These are phyloP conservation scores for Paradisaea rubra DNA, from an alignment of 2,113 vertebrate species.

Conservation along the genomic window DNA sequence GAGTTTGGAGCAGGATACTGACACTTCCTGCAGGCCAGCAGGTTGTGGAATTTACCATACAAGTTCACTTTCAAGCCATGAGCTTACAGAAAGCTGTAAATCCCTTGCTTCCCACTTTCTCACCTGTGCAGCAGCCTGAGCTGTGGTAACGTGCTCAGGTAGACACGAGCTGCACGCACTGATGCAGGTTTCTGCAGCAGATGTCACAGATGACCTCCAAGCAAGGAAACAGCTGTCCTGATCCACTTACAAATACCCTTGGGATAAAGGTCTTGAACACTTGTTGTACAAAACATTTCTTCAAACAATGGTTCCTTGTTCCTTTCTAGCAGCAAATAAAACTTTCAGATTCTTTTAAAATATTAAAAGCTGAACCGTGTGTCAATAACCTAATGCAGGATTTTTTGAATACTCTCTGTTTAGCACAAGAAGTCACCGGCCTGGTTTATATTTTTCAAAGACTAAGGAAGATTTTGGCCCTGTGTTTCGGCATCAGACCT, in stretches of 20 bases:
- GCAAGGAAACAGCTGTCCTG: constrained; percentile 55
- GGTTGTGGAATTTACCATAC: background rate
- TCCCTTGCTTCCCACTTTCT: background rate
- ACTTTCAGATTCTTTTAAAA: background rate
- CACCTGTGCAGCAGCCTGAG: background rate
- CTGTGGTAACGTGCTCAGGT: background rate
- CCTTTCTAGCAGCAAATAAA: background rate
- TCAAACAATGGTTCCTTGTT: constrained; percentile 48
- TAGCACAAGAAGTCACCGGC: background rate
- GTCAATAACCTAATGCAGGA: background rate
- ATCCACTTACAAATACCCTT: constrained; percentile 51
- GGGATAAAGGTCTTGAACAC: constrained; percentile 57
- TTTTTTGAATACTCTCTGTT: background rate
- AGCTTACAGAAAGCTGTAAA: background rate
- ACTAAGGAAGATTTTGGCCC: constrained; percentile 17
- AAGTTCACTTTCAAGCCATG: background rate
- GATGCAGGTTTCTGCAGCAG: constrained; percentile 57
- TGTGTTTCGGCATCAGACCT: constrained; percentile 42
- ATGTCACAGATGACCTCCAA: constrained; percentile 62
- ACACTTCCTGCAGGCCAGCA: background rate
- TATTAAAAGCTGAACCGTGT: background rate
- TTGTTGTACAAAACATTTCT: constrained; percentile 29
- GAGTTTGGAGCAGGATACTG: background rate
- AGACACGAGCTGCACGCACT: background rate
- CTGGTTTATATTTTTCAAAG: background rate